Conservation (phyloP, 1,140 invertebrate species). For the Drosophila carrolli region DNA sequence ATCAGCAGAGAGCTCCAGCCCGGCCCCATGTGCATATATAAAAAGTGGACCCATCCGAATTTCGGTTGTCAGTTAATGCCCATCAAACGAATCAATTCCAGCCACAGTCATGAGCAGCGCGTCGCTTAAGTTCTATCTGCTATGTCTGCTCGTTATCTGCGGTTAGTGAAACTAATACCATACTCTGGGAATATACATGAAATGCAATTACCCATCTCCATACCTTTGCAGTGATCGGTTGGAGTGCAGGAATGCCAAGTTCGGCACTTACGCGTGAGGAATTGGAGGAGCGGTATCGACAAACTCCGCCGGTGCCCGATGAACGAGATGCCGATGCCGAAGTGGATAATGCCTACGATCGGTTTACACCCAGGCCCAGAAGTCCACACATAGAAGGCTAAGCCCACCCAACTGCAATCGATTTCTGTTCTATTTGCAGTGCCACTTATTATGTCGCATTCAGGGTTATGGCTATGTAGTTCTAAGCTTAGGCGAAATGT, state of each 20-base stretch:
- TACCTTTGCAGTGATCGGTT: constrained; percentile 21
- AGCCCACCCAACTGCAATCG: background rate
- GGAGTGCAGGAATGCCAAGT: constrained; percentile 1
- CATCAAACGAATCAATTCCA: constrained; percentile 34
- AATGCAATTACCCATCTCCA: constrained; percentile 8
- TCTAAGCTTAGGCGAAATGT: constrained; percentile 38
- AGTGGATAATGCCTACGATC: constrained; percentile 46
- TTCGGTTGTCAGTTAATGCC: constrained; percentile 47
- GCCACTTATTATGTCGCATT: constrained; percentile 7
- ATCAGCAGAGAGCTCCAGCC: constrained; percentile 43
- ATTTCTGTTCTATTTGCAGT: constrained; percentile 9
- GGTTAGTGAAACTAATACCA: constrained; percentile 17
- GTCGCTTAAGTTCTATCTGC: constrained; percentile 27
- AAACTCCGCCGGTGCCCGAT: constrained; percentile 33
- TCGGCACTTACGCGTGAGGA: background rate
- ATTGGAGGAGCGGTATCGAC: constrained; percentile 25
- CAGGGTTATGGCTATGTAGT: constrained; percentile 55
- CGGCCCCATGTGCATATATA: constrained; percentile 49
- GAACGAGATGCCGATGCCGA: constrained; percentile 63
- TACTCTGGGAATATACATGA: background rate
- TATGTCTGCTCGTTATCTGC: constrained; percentile 33
- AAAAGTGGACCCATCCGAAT: constrained; percentile 39
- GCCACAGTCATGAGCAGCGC: constrained; percentile 31
- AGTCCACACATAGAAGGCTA: background rate
- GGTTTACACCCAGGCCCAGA: constrained; percentile 10